Evolutionary conservation across 2,888 invertebrate species (phyloP).

Genomic region (Aphodius granarius): DNA sequence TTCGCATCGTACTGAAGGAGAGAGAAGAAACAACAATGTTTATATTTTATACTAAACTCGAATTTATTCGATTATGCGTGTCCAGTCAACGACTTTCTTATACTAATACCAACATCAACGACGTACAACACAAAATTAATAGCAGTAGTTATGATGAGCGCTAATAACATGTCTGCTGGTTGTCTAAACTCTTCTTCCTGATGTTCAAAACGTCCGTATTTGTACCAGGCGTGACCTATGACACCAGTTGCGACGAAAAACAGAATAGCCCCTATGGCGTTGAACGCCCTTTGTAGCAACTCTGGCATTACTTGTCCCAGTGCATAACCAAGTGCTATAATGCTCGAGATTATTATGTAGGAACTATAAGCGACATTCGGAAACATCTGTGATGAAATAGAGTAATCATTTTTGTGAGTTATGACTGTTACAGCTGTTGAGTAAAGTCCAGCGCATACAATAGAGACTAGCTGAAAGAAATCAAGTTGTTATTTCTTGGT

Average conservation of each 20-base stretch:
- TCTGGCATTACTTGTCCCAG: conserved; percentile 45
- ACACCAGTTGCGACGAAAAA: conserved; percentile 41
- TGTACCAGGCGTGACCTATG: conserved; percentile 35
- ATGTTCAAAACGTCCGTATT: conserved; percentile 6
- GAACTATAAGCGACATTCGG: conserved; percentile 44
- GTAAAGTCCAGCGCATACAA: conserved; percentile 40
- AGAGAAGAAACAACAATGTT: too few relatives aligned
- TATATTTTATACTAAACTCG: too few relatives aligned
- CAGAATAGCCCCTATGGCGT: conserved; percentile 40
- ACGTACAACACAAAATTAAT: conserved; percentile 37
- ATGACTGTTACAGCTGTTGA: conserved; percentile 34
- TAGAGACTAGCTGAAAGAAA: conserved; percentile 38
- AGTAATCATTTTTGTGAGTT: conserved; percentile 30
- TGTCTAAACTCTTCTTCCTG: conserved; percentile 16
- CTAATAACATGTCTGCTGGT: conserved; percentile 33
- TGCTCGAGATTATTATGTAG: conserved; percentile 44
- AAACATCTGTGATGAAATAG: conserved; percentile 39
- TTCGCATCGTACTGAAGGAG: too few relatives aligned
- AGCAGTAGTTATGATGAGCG: conserved; percentile 33
- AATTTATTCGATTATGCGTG: neutral
- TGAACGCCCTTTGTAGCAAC: conserved; percentile 43
- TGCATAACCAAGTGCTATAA: conserved; percentile 44
- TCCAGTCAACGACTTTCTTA: conserved; percentile 27
- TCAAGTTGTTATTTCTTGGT: too few relatives aligned
- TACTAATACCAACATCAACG: conserved; percentile 37